phyloP scores from a whole-genome alignment of 2,797 vertebrate genomes.

The Halcyon badia region DNA sequence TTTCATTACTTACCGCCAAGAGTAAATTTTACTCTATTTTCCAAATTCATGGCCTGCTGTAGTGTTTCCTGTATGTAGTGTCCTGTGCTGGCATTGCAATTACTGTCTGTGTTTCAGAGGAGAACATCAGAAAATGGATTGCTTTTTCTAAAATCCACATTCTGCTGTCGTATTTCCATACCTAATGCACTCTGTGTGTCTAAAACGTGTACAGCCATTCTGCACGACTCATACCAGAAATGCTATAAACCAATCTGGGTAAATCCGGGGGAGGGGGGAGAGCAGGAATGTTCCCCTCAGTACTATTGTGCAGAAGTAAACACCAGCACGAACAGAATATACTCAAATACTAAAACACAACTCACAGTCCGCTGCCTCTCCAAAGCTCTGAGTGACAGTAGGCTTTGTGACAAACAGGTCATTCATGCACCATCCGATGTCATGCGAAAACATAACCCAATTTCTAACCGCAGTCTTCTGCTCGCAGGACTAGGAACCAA shows the following conservation, averaged over 20 bases:
- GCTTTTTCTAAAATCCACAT: slow-evolving; percentile 48
- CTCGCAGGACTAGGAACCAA: slow-evolving; percentile 71
- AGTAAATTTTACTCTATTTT: slow-evolving; percentile 42
- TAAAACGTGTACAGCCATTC: slow-evolving; percentile 48
- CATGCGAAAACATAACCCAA: slow-evolving; percentile 51
- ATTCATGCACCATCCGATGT: slow-evolving; percentile 67
- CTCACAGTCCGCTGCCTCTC: slow-evolving; percentile 48
- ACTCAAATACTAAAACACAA: slow-evolving; percentile 42
- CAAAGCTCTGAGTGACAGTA: slow-evolving; percentile 20
- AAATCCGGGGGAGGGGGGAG: slow-evolving; percentile 18
- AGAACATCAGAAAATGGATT: slow-evolving; percentile 71
- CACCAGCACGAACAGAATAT: slow-evolving; percentile 52
- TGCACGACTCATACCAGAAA: slow-evolving; percentile 23
- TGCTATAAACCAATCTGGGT: slow-evolving; percentile 1
- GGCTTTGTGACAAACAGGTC: slow-evolving; percentile 38
- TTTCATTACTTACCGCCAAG: slow-evolving; percentile 16
- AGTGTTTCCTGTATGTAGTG: slow-evolving; percentile 67
- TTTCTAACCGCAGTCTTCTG: slow-evolving; percentile 71
- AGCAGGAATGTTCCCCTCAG: slow-evolving; percentile 20
- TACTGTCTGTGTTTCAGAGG: slow-evolving; percentile 41
- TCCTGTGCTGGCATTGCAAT: slow-evolving; percentile 72
- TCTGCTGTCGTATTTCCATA: slow-evolving; percentile 65
- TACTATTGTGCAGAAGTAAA: not conserved
- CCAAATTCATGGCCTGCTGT: slow-evolving; percentile 71
- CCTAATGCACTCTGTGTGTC: slow-evolving; percentile 61